These are phyloP conservation scores for Tiaroga cobitis DNA, from an alignment of 2,797 vertebrate genomes.

Conservation along the genomic window DNA sequence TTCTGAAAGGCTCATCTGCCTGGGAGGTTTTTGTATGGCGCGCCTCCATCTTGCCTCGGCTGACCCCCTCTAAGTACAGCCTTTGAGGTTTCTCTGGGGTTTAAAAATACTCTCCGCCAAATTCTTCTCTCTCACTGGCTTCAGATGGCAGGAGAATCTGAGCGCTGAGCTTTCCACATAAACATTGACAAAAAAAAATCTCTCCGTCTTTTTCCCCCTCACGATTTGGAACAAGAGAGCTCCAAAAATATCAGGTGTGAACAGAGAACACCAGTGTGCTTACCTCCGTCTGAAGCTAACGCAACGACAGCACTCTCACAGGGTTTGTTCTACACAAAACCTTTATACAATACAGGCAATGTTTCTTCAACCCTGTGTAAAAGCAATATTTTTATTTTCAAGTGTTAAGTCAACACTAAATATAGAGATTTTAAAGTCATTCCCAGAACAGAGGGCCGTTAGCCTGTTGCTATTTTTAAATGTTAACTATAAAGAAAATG, in stretches of 20 bases:
- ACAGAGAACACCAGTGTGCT: slow-evolving; percentile 53
- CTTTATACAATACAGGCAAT: background rate
- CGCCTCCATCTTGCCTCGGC: slow-evolving; percentile 84
- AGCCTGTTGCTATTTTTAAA: background rate
- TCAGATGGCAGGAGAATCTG: slow-evolving; percentile 69
- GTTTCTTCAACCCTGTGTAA: background rate
- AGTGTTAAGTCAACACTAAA: background rate
- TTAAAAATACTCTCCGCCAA: slow-evolving; percentile 78
- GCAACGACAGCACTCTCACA: slow-evolving; percentile 26
- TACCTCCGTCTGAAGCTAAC: slow-evolving; percentile 33
- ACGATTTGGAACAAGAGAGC: slow-evolving; percentile 50
- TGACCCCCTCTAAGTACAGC: slow-evolving; percentile 83
- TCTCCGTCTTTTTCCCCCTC: slow-evolving; percentile 54
- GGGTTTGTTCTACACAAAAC: slow-evolving; percentile 3
- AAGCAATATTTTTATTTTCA: background rate
- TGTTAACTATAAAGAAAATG: background rate
- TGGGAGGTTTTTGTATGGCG: slow-evolving; percentile 48
- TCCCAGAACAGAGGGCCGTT: background rate
- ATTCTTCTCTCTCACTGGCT: slow-evolving; percentile 71
- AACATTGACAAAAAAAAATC: slow-evolving; percentile 58
- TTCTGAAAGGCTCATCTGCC: slow-evolving; percentile 41
- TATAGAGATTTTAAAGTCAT: background rate
- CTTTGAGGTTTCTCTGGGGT: slow-evolving; percentile 80
- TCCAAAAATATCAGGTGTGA: slow-evolving; percentile 59
- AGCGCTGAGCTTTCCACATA: slow-evolving; percentile 64